Base-by-base conservation (phyloP, 2,113 vertebrate species). In the Austrofundulus limnaeus region DNA sequence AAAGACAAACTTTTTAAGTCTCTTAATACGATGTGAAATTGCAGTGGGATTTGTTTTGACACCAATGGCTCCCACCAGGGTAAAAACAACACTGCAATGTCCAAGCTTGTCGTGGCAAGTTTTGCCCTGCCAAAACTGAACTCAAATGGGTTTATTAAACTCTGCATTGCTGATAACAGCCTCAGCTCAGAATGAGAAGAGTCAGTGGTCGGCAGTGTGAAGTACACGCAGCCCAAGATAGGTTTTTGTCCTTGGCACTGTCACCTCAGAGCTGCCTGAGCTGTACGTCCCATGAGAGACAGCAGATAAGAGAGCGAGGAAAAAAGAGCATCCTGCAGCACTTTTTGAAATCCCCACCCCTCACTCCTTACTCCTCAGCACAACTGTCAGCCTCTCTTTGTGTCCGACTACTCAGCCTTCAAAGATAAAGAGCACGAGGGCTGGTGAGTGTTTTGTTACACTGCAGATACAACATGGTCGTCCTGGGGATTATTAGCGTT, bases 211-310 rank as follows among this genome's bases (percentile, higher is more conserved):
- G 37, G 58, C 25, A 66, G 9, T 58, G 19, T 42, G 38, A 80
- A 43, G 58, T 72, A 54, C 61, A 66, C 62, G 47, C 42, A 82
- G 78, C 68, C 67, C 66, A 65, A 67, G 66, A 86, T 70, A 85
- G 87, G 75, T 77, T 88, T 88, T 87, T 85, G 91, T 88, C 90
- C 89, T 91, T 90, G 88, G 81, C 75, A 48, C 71, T 71, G 89
- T 90, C 78, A 88, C 85, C 79, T 87, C 81, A 23, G 71, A 82
- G 70, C 82, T 80, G 83, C 83, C 77, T 66, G 68, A 67, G 77
- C 72, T 74, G 34, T 72, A 70, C 19, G 75, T 88, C 88, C 88
- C 89, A 65, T 31, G 82, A 62, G 81, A 75, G 76, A 78, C 70
- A 84, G 77, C 68, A 75, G 52, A 75, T 49, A 60, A 83, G n/a